Conservation (phyloP, 2,888 invertebrate species). For the Mystacides longicornis region DNA sequence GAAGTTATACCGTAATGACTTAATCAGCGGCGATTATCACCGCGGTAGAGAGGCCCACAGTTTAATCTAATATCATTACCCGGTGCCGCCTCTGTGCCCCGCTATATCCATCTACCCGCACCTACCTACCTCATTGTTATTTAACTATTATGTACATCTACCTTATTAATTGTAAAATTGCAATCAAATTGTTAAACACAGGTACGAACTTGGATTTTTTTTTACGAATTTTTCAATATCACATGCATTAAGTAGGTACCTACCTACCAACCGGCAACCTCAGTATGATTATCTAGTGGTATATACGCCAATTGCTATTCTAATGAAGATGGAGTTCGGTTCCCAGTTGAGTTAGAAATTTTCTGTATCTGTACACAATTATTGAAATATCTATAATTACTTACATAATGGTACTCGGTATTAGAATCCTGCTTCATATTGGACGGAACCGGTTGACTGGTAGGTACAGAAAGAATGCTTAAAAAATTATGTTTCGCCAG, state of each 20-base stretch:
- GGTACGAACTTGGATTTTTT: neutral
- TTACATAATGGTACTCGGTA: too few species aligned
- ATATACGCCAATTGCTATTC: too few species aligned
- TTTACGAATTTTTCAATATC: neutral
- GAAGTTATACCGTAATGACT: constrained; percentile 10
- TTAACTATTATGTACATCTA: neutral
- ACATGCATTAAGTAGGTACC: neutral
- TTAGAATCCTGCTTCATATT: too few species aligned
- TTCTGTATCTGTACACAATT: too few species aligned
- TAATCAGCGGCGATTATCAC: constrained; percentile 12
- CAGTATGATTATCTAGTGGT: too few species aligned
- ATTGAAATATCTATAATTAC: too few species aligned
- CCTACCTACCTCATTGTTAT: neutral
- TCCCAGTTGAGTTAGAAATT: too few species aligned
- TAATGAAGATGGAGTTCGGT: too few species aligned
- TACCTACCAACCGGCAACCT: too few species aligned
- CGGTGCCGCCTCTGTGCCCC: neutral
- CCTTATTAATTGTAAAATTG: neutral
- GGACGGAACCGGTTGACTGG: too few species aligned
- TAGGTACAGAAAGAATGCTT: too few species aligned
- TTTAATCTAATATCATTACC: constrained; percentile 2
- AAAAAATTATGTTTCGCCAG: too few species aligned
- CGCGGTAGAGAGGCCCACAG: neutral
- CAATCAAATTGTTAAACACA: neutral
- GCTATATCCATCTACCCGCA: neutral